phyloP scores from a whole-genome alignment of 35 echinoderm and acorn worm species.

The Heliocidaris erythrogramma region DNA sequence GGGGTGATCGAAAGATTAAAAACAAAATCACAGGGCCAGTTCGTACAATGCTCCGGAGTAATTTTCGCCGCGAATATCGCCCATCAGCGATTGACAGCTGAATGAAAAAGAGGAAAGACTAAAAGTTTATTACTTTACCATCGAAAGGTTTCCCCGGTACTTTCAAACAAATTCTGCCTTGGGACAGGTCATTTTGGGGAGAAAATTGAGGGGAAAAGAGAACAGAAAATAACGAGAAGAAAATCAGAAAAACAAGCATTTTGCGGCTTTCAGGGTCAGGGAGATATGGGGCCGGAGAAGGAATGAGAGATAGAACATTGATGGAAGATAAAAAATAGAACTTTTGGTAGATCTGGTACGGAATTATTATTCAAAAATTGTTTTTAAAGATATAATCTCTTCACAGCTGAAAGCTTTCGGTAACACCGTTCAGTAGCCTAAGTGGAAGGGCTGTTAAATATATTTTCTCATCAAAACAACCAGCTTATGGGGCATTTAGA shows the following conservation, averaged over 20 bases:
- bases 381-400: too few relatives aligned
- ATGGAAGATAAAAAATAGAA: background rate
- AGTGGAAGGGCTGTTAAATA: too few relatives aligned
- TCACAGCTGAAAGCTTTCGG: too few relatives aligned
- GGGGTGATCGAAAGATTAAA: conserved; percentile 4
- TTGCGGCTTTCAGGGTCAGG: background rate
- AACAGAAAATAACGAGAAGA: too few relatives aligned
- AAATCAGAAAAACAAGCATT: background rate
- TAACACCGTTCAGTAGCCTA: too few relatives aligned
- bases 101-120: background rate
- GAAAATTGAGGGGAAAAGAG: background rate
- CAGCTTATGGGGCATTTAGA: too few relatives aligned
- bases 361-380: too few relatives aligned
- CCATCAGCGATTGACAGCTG: conserved; percentile 24
- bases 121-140: conserved; percentile 23
- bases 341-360: background rate
- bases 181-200: background rate
- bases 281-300: background rate
- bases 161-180: background rate
- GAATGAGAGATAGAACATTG: background rate
- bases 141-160: background rate
- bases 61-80: background rate
- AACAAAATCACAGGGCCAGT: background rate
- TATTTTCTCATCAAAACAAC: too few relatives aligned
- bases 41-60: background rate